Evolutionary conservation across 1,140 invertebrate species (phyloP).

Genomic region (Cyrtorhinus lividipennis): DNA sequence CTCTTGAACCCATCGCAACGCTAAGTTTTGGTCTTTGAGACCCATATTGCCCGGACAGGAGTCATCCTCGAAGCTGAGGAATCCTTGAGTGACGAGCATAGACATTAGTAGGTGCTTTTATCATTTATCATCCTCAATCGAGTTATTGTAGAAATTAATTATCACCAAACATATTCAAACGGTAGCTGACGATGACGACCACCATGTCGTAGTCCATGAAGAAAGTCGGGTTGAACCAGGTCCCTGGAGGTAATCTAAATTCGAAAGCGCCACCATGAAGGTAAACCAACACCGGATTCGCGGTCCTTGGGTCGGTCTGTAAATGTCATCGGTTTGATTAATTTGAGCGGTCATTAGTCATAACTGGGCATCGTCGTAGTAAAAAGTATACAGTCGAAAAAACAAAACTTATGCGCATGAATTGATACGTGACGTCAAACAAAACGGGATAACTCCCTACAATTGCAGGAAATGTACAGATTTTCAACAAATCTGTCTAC

Average conservation of each 20-base stretch:
- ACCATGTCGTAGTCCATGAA: conserved; percentile 12
- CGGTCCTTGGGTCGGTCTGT: neutral
- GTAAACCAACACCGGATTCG: neutral
- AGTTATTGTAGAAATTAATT: neutral
- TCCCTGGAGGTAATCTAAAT: neutral
- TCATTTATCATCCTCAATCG: neutral
- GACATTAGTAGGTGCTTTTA: neutral
- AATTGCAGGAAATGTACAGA: no score
- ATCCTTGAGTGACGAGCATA: neutral
- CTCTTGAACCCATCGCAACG: conserved; percentile 32
- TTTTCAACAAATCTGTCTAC: no score
- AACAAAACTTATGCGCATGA: no score
- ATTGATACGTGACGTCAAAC: no score
- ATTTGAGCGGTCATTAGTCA: no score
- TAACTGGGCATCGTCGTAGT: no score
- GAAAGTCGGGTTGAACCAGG: neutral
- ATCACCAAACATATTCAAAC: conserved; percentile 11
- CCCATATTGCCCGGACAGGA: conserved; percentile 28
- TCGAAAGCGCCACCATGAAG: neutral
- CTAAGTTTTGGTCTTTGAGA: conserved; percentile 32
- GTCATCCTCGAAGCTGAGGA: neutral
- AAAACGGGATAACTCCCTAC: no score
- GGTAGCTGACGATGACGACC: conserved; percentile 2
- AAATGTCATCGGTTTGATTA: no score
- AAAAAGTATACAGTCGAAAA: no score